Percentiles rank a stretch among this genome's conserved stretches.
Evolutionary conservation across 2,797 vertebrate species (phyloP).

Genomic region (Hoplostethus mediterraneus): DNA sequence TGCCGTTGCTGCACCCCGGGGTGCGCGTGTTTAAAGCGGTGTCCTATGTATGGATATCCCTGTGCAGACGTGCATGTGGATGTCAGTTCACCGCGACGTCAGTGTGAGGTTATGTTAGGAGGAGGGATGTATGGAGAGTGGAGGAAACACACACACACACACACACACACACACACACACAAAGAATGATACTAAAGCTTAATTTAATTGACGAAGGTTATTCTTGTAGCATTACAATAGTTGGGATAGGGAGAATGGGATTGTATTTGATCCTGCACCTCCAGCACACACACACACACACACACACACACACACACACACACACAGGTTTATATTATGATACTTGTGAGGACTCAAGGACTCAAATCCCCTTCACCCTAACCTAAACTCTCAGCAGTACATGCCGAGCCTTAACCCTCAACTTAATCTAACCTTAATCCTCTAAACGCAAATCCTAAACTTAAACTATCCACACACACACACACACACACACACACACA

Average conservation of each 20-base stretch:
- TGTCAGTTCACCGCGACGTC: conserved; percentile 33
- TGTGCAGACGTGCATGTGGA: conserved; percentile 24
- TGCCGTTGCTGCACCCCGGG: conserved; percentile 34
- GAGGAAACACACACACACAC: background rate
- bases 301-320: background rate
- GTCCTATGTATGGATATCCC: conserved; percentile 3
- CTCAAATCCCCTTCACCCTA: no score
- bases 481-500: background rate
- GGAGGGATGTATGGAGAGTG: background rate
- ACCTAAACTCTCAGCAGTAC: no score
- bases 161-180: background rate
- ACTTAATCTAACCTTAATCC: no score
- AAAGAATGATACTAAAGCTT: background rate
- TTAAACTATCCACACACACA: background rate
- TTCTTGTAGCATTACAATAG: background rate
- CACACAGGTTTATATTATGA: no score
- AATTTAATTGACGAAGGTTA: conserved; percentile 30
- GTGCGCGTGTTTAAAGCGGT: conserved; percentile 33
- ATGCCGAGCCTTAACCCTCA: no score
- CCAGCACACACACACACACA: background rate
- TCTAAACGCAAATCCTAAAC: no score
- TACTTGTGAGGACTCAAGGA: background rate
- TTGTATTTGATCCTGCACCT: background rate
- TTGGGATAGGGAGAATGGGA: background rate
- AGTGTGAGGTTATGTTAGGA: conserved; percentile 10